A percentile compares a stretch with the other conserved stretches of the same genome.
These are phyloP conservation scores for Lontra canadensis DNA, from an alignment of 2,113 vertebrate species.

Conservation along the genomic window DNA sequence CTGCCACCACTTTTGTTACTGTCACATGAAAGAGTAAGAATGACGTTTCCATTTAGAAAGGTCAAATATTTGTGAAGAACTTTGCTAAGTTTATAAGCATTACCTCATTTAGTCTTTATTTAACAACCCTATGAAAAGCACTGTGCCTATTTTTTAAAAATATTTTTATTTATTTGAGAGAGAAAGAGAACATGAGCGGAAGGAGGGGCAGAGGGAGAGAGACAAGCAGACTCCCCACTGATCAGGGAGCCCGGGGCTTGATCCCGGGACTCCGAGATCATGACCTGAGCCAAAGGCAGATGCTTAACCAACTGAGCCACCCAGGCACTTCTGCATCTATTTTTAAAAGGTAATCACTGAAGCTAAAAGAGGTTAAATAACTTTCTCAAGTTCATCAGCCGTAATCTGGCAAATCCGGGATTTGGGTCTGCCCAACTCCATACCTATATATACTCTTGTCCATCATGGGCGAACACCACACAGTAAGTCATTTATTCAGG, in stretches of 20 bases:
- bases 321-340: background rate
- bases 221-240: too few relatives aligned
- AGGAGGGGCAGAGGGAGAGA: too few relatives aligned
- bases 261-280: too few relatives aligned
- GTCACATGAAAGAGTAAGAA: background rate
- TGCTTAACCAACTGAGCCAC: too few relatives aligned
- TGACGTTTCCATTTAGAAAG: background rate
- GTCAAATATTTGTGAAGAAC: background rate
- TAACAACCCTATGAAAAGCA: background rate
- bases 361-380: background rate
- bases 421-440: background rate
- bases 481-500: background rate
- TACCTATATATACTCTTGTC: background rate
- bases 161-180: too few relatives aligned
- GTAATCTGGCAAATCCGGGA: background rate
- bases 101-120: background rate
- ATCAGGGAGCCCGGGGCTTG: too few relatives aligned
- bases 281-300: too few relatives aligned
- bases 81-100: background rate
- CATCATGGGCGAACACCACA: background rate
- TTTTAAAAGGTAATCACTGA: background rate
- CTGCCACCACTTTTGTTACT: background rate
- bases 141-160: too few relatives aligned
- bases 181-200: too few relatives aligned
- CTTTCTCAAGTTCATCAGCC: background rate